A percentile compares a stretch with the other conserved stretches of the same genome.
Evolutionary conservation across 2,888 invertebrate species (phyloP).

Genomic region (Drosophila nigritarsus): DNA sequence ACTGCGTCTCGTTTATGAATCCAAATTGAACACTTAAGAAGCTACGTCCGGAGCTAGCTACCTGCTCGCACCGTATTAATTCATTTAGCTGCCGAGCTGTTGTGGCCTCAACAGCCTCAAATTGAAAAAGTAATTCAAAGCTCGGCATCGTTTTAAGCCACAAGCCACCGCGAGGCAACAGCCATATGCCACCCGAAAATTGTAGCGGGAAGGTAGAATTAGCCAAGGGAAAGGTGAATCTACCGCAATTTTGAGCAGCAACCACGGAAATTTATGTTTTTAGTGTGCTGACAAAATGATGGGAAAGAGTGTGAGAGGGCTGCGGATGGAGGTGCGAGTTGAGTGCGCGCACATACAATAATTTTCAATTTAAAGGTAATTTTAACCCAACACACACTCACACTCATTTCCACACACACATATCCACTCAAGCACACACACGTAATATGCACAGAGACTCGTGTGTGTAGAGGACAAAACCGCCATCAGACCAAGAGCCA

Average conservation of each 20-base stretch:
- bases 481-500: slow-evolving; percentile 47
- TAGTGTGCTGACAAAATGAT: slow-evolving; percentile 42
- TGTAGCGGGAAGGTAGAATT: not conserved
- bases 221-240: slow-evolving; percentile 6
- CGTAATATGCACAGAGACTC: slow-evolving; percentile 22
- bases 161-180: slow-evolving; percentile 39
- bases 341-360: slow-evolving; percentile 77
- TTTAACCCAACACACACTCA: slow-evolving; percentile 54
- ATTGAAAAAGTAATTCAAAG: slow-evolving; percentile 76
- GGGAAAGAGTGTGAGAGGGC: not conserved
- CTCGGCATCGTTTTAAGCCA: slow-evolving; percentile 55
- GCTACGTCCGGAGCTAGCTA: slow-evolving; percentile 27
- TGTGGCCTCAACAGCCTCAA: slow-evolving; percentile 63
- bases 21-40: slow-evolving; percentile 61
- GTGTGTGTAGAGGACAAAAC: slow-evolving; percentile 23
- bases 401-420: slow-evolving; percentile 1
- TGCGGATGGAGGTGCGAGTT: slow-evolving; percentile 51
- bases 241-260: slow-evolving; percentile 68
- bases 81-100: slow-evolving; percentile 67
- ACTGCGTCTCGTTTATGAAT: slow-evolving; percentile 52
- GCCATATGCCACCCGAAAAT: slow-evolving; percentile 27
- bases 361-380: slow-evolving; percentile 80
- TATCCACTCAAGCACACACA: not conserved
- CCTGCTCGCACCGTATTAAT: slow-evolving; percentile 63
- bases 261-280: slow-evolving; percentile 73